Conservation (phyloP, 2,113 vertebrate species). For the Pao palembangensis region DNA sequence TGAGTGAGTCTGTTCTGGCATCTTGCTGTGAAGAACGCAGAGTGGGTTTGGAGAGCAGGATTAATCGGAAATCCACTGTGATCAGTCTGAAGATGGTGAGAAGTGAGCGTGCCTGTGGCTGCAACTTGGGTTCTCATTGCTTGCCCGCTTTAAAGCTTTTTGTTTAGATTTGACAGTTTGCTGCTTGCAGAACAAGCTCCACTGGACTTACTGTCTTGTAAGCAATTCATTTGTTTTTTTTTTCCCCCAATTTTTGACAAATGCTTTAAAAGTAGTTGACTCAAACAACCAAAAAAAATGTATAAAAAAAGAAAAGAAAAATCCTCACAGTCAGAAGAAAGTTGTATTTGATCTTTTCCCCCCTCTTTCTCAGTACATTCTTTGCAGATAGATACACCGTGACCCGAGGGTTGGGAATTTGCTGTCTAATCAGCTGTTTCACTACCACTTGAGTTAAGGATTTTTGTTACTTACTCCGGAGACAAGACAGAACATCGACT, state of each 20-base stretch:
- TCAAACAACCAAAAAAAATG: conserved; percentile 3
- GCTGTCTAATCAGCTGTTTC: conserved; percentile 27
- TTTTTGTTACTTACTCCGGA: conserved; percentile 14
- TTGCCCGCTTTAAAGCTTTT: conserved; percentile 36
- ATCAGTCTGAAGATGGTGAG: neutral
- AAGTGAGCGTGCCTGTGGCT: conserved; percentile 8
- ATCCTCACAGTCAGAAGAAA: neutral
- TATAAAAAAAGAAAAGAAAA: neutral
- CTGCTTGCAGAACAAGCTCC: neutral
- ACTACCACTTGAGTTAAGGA: conserved; percentile 22
- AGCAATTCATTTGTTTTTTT: neutral
- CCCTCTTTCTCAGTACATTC: conserved; percentile 16
- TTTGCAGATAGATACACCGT: neutral
- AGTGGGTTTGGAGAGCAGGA: neutral
- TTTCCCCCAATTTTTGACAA: neutral
- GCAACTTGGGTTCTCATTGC: conserved; percentile 4
- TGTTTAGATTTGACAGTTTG: conserved; percentile 23
- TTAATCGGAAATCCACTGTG: no score
- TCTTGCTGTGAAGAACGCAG: no score
- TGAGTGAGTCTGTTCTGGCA: conserved; percentile 1
- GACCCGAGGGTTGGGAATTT: conserved; percentile 15
- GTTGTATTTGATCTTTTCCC: neutral
- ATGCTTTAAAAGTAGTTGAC: conserved; percentile 4
- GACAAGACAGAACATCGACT: conserved; percentile 5
- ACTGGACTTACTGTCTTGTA: conserved; percentile 1